Conservation (phyloP, 2,113 vertebrate genomes). For the Otocyon megalotis region DNA sequence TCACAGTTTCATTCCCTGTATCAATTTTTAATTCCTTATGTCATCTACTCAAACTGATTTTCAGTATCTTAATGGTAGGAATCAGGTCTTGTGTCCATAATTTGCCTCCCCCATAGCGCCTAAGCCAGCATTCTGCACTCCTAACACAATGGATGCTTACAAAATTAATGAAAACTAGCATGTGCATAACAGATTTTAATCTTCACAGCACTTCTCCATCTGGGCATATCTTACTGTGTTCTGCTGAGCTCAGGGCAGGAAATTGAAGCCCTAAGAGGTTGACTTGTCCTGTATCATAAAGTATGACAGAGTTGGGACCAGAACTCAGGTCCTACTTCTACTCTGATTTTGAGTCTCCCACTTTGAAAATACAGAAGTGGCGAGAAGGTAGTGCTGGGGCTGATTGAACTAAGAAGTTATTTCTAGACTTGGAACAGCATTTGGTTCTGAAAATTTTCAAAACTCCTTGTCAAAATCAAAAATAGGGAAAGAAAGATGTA, state of each 20-base stretch:
- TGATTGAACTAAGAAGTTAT: not conserved
- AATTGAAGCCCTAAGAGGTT: not conserved
- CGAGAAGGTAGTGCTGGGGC: not conserved
- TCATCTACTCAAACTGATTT: not conserved
- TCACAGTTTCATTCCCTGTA: not conserved
- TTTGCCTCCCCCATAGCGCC: fast-evolving
- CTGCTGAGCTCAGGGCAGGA: not conserved
- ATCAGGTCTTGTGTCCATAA: not conserved
- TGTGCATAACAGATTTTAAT: not conserved
- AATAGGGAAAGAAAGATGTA: not conserved
- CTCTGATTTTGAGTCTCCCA: not conserved
- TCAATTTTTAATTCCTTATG: not conserved
- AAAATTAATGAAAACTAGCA: not conserved
- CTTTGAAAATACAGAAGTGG: not conserved
- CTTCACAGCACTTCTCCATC: not conserved
- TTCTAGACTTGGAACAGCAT: not conserved
- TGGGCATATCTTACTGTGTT: not conserved
- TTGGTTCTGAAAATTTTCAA: not conserved
- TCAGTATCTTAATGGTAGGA: not conserved
- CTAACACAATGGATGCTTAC: not conserved
- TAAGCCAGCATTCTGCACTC: too few relatives aligned
- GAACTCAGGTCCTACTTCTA: not conserved
- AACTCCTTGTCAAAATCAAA: not conserved
- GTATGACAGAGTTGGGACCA: not conserved
- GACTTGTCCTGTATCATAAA: not conserved